Conservation (phyloP, 2,113 vertebrate genomes). For the Helogale parvula region DNA sequence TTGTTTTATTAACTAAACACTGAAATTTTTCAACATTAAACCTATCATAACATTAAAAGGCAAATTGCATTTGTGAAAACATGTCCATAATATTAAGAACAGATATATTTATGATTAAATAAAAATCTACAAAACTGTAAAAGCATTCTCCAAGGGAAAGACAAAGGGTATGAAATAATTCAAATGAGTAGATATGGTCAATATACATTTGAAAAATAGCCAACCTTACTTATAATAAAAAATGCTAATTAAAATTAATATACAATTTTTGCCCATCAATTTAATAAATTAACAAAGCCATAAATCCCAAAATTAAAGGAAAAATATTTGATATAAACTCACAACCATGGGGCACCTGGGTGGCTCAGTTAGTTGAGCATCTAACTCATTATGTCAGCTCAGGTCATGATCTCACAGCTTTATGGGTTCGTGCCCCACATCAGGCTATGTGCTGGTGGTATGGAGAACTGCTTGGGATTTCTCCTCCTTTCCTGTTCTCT, state of each 20-base stretch:
- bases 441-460: no score
- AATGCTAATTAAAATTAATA: not conserved
- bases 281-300: not conserved
- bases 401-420: no score
- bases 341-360: no score
- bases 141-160: not conserved
- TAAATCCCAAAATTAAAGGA: not conserved
- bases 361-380: no score
- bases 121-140: constrained; percentile 7
- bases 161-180: not conserved
- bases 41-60: not conserved
- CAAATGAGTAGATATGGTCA: not conserved
- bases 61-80: constrained; percentile 10
- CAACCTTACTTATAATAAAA: not conserved
- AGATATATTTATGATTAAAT: not conserved
- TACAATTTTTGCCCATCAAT: not conserved
- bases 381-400: no score
- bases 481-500: no score
- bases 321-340: not conserved
- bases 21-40: not conserved
- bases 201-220: not conserved
- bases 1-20: not conserved
- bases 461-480: no score
- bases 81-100: not conserved
- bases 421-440: no score